A percentile compares a stretch with the other conserved stretches of the same genome.
Conservation (phyloP, 2,113 vertebrate species). For the Strix uralensis region DNA sequence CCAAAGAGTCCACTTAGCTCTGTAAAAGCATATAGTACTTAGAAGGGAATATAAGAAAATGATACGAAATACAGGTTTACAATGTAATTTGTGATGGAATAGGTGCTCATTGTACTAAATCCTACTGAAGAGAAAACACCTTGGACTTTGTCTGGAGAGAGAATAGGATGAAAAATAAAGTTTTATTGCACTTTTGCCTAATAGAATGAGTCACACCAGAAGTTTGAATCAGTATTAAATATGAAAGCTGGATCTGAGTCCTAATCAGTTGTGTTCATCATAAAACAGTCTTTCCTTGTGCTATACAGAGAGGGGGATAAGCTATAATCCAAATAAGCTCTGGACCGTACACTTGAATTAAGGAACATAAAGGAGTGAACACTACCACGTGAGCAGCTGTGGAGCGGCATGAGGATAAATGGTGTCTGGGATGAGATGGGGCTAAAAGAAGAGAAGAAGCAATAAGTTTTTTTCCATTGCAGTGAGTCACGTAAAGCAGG, state of each 20-base stretch:
- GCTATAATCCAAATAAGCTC: background rate
- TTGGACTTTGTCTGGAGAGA: background rate
- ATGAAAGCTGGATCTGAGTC: background rate
- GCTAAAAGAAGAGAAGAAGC: background rate
- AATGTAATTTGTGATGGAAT: background rate
- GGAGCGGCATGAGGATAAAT: background rate
- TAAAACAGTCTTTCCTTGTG: background rate
- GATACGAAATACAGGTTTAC: background rate
- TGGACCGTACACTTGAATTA: background rate
- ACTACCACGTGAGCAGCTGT: rapidly evolving
- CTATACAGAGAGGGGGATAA: background rate
- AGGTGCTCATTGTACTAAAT: background rate
- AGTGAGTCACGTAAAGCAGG: background rate
- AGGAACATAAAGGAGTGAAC: background rate
- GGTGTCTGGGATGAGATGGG: background rate
- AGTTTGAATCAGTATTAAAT: background rate
- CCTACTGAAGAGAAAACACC: background rate
- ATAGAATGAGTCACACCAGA: background rate
- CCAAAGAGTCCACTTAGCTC: background rate
- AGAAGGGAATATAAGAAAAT: background rate
- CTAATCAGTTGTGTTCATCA: background rate
- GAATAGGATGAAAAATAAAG: background rate
- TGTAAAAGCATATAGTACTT: background rate
- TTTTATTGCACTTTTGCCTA: background rate
- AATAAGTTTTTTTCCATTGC: background rate